Conservation (phyloP, 2,113 vertebrate genomes). For the Opisthocomus hoazin region DNA sequence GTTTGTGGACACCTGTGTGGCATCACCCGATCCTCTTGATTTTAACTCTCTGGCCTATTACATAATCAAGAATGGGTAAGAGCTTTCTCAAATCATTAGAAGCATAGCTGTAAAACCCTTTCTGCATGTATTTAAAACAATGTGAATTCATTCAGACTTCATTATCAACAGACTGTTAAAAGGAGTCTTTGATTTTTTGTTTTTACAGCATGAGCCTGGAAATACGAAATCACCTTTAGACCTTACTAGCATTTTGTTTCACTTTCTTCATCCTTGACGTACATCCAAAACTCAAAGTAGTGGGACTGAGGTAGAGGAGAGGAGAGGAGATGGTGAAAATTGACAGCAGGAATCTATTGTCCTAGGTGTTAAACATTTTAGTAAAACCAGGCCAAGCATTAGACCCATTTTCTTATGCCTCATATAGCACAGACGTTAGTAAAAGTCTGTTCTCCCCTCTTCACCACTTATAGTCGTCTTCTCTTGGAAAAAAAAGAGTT, state of each 20-base stretch:
- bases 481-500: not conserved
- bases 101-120: not conserved
- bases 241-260: not conserved
- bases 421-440: not conserved
- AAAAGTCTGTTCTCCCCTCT: not conserved
- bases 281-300: not conserved
- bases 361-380: not conserved
- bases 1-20: constrained; percentile 72
- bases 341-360: not conserved
- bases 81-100: not conserved
- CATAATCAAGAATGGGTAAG: constrained; percentile 71
- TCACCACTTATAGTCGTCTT: not conserved
- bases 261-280: not conserved
- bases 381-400: not conserved
- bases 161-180: not conserved
- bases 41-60: constrained; percentile 55
- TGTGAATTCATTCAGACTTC: not conserved
- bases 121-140: not conserved
- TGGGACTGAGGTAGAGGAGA: not conserved
- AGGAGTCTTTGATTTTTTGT: not conserved
- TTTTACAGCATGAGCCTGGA: not conserved
- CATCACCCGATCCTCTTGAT: constrained; percentile 55
- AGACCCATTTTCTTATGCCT: not conserved
- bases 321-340: not conserved
- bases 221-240: not conserved